Evolutionary conservation across 2,888 invertebrate species (phyloP).

Genomic region (Dinocampus coccinellae): DNA sequence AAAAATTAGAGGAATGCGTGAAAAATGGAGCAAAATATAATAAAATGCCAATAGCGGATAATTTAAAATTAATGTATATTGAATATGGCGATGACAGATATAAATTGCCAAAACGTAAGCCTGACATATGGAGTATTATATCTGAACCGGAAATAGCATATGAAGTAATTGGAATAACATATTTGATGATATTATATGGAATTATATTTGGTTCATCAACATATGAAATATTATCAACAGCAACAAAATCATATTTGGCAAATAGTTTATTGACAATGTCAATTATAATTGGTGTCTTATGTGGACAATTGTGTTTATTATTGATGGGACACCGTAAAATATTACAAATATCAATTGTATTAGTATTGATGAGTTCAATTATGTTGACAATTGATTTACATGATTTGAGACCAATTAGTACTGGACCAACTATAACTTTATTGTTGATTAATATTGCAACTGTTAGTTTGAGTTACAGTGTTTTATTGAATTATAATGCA

Average conservation of each 20-base stretch:
- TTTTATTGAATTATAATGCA: constrained; percentile 46
- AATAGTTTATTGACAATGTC: constrained; percentile 38
- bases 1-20: constrained; percentile 34
- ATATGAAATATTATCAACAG: constrained; percentile 38
- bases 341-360: constrained; percentile 40
- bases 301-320: constrained; percentile 44
- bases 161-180: constrained; percentile 44
- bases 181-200: constrained; percentile 43
- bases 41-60: constrained; percentile 26
- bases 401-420: constrained; percentile 38
- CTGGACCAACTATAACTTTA: constrained; percentile 45
- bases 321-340: constrained; percentile 46
- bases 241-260: constrained; percentile 40
- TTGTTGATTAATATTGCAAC: constrained; percentile 40
- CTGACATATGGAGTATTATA: constrained; percentile 40
- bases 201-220: constrained; percentile 45
- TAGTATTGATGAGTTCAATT: constrained; percentile 43
- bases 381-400: constrained; percentile 41
- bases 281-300: constrained; percentile 40
- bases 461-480: constrained; percentile 46
- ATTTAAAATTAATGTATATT: constrained; percentile 39
- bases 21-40: constrained; percentile 39
- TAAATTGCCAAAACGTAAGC: constrained; percentile 36
- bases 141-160: constrained; percentile 44
- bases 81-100: constrained; percentile 35